Evolutionary conservation across 2,797 vertebrate genomes (phyloP), one percentile per base, ranked within the genome.

Genomic region (Epinephelus awoara): DNA sequence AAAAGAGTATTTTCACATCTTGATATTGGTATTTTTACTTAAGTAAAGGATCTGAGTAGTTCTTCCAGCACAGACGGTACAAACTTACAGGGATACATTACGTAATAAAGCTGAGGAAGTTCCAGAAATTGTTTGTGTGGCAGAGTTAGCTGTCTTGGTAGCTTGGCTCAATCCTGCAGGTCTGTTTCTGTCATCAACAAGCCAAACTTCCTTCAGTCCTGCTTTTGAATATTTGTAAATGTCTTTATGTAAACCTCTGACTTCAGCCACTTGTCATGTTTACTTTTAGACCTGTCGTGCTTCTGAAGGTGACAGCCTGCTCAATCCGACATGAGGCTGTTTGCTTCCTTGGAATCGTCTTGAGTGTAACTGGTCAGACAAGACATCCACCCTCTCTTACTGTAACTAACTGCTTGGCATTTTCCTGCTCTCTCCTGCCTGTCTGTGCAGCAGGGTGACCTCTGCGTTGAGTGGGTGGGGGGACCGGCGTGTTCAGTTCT

Each of bases 391-490:
- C 55, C 44, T 58, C 29, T 58, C 15, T 65, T 13, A 66, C 72
- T 79, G 59, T 78, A 78, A 81, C 27, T 62, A 11, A 4, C 62
- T 72, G 79, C 74, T 79, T 64, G 71, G 64, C 64, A 72, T 89
- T 87, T 78, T 21, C 67, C 79, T 76, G 29, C 65, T 75, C 67
- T 50, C 67, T 72, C 50, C 62, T 77, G 71, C 73, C 25, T 75
- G 65, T 86, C 49, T 72, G 25, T 80, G 75, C 75, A 83, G 72
- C 80, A 75, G 71, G 74, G 85, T 93, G 90, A 92, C 91, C 93
- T 92, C 90, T 88, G 90, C 86, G 64, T 82, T 11, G 77, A 86
- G 86, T 82, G 85, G 87, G 82, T 84, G 72, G 77, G 77, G 87
- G 77, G 87, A 58, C 56, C 77, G 23, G 76, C 72, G 68, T 85